These are phyloP conservation scores for Montipora foliosa DNA, from an alignment of 64 coral and sea anemone species.

Conservation along the genomic window DNA sequence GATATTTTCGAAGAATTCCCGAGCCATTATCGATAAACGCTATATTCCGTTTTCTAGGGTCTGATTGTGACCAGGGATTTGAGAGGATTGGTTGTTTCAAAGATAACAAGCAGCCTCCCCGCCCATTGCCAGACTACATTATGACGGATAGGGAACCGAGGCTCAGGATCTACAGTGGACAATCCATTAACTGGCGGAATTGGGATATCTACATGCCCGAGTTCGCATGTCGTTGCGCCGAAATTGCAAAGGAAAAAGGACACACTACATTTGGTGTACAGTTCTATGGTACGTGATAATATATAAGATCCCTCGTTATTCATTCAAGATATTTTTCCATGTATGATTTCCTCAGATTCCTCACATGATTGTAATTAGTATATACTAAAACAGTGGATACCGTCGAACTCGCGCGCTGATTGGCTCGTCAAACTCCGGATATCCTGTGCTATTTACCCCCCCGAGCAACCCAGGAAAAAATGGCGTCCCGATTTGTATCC, in stretches of 20 bases:
- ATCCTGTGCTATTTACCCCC: constrained; percentile 49
- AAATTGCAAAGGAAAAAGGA: constrained; percentile 58
- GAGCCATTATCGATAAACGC: too few species aligned
- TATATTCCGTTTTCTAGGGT: background rate
- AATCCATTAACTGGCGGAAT: constrained; percentile 76
- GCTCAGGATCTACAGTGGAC: constrained; percentile 14
- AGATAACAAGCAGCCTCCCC: constrained; percentile 38
- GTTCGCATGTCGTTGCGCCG: constrained; percentile 78
- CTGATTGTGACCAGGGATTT: constrained; percentile 73
- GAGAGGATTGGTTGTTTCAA: constrained; percentile 84
- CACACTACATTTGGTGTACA: constrained; percentile 79
- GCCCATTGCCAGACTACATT: constrained; percentile 72
- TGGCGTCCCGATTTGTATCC: too few species aligned
- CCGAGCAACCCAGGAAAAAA: too few species aligned
- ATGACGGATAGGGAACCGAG: constrained; percentile 74
- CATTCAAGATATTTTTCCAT: too few species aligned
- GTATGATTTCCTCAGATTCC: too few species aligned
- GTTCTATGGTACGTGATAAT: constrained; percentile 58
- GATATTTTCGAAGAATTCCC: too few species aligned
- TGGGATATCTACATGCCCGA: constrained; percentile 86
- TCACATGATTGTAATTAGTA: background rate
- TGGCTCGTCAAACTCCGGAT: constrained; percentile 18
- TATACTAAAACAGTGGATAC: too few species aligned
- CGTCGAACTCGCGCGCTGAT: too few species aligned
- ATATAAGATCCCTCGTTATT: background rate